Evolutionary conservation across 1,140 invertebrate species (phyloP), one percentile per base, ranked within the genome.

Genomic region (Listronotus oregonensis): DNA sequence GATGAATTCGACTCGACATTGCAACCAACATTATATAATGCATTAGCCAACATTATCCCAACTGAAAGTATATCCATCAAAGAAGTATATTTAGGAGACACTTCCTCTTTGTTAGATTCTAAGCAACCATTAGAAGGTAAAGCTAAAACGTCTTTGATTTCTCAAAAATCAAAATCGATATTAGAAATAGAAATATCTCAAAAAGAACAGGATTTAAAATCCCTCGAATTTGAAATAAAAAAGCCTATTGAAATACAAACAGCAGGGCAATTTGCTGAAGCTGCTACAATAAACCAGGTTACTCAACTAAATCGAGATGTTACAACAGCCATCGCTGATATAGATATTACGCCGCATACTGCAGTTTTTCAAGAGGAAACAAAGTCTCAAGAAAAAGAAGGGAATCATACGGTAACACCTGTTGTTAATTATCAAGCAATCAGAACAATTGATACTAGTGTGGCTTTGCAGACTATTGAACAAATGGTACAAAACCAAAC

Each of bases 121-220:
- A 46, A 68, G 49, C 51, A 64, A 60, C 49, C 74, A 6, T 52
- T 59, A 7, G 65, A 71, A 66, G 54, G 71, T 70, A 78, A 80
- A 62, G 86, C 86, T 12, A 82, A 83, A 63, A 52, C 86, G 6
- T 81, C 77, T 11, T 32, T 90, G 14, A 78, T 83, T 10, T 73
- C 86, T 18, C 83, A 87, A 77, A 86, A 89, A 81, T 87, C 87
- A 34, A 80, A 85, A 50, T 81, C 83, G 21, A 77, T 90, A 5
- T 82, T 81, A 43, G 85, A 90, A 77, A 83, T 83, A 11, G 81
- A 84, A 66, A 68, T 81, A 14, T 84, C 84, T 52, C 75, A 84
- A 49, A 85, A 83, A 72, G 88, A 90, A 82, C 72, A 81, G 39
- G 71, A 78, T 0, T 79, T 84, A 2, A 73, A 82, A 68, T 75